Conservation (phyloP, 2,888 invertebrate species). For the Habrosyne pyritoides region DNA sequence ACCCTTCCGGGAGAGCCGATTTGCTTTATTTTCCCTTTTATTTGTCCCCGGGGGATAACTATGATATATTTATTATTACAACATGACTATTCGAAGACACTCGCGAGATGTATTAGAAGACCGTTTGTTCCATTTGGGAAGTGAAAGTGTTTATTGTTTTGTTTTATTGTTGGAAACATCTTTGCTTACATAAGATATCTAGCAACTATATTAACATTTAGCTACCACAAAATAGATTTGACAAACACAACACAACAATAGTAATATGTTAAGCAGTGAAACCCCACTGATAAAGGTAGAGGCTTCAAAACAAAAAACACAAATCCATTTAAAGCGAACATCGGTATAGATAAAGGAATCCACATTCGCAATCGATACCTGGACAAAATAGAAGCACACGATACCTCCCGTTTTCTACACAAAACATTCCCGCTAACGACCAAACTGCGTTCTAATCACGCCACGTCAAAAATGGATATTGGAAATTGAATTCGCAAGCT, state of each 20-base stretch:
- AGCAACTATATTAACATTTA: too few relatives aligned
- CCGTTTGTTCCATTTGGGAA: constrained; percentile 46
- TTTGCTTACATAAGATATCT: too few relatives aligned
- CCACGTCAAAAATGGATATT: constrained; percentile 82
- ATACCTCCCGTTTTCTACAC: constrained; percentile 39
- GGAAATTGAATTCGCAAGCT: constrained; percentile 77
- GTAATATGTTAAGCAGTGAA: background rate
- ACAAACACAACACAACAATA: background rate
- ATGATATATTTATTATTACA: constrained; percentile 82
- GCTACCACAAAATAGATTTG: background rate
- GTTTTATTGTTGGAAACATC: constrained; percentile 34
- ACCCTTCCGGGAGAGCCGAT: constrained; percentile 74
- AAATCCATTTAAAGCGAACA: constrained; percentile 22
- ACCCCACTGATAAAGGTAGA: background rate
- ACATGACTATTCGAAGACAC: constrained; percentile 71
- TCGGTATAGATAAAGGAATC: constrained; percentile 27
- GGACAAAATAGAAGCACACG: constrained; percentile 56
- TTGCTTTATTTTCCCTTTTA: constrained; percentile 81
- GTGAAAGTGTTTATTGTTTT: constrained; percentile 41
- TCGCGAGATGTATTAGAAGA: constrained; percentile 75
- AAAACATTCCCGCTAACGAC: constrained; percentile 70
- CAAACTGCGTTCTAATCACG: constrained; percentile 82
- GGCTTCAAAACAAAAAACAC: constrained; percentile 20
- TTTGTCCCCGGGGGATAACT: constrained; percentile 74
- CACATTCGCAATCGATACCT: constrained; percentile 55